Base-by-base conservation (phyloP, 1,140 invertebrate genomes). In the Liolophura sinensis region DNA sequence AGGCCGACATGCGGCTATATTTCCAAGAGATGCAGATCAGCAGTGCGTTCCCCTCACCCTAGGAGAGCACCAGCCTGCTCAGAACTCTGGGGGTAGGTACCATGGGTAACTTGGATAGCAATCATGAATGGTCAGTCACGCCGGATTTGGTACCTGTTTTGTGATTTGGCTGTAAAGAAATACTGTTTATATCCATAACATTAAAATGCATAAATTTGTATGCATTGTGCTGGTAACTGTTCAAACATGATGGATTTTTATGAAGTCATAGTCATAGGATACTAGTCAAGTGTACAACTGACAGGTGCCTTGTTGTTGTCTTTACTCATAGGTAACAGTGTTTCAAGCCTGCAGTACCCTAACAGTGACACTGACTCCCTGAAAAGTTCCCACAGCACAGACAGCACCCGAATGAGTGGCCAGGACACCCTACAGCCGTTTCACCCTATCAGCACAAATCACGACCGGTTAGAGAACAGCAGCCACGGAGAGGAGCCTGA, bases 321-420 rank as follows among this genome's bases (percentile, higher is more conserved):
- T 60, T 7, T 48, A 15, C 22, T 61, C 16, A 14, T 22, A 74
- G 73, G 73, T n/a, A 76, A 77, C 59, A 80, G 77, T 70, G 65
- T 69, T 27, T 69, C 70, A 31, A 77, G 75, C 67, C 61, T 76
- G 16, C 74, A 75, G 64, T 78, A 78, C 63, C 71, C 73, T n/a
- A 71, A 68, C 66, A 79, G 78, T 72, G 79, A 81, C 51, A 75
- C 73, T 47, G 78, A 80, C 70, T 78, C 79, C 22, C 57, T 79
- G 55, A 75, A 73, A 57, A 81, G 78, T 72, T 73, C 74, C n/a
- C 72, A 73, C 59, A 79, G 78, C 64, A 52, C 51, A 7, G 31
- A 40, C 31, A 40, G 31, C 31, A 40, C 31, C 31, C 31, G 31
- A 9, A 40, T 40, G 31, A 52, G 51, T 52, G 51, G 18, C 18